These are phyloP conservation scores for Gopherus flavomarginatus DNA, from an alignment of 2,113 vertebrate species.

Conservation along the genomic window DNA sequence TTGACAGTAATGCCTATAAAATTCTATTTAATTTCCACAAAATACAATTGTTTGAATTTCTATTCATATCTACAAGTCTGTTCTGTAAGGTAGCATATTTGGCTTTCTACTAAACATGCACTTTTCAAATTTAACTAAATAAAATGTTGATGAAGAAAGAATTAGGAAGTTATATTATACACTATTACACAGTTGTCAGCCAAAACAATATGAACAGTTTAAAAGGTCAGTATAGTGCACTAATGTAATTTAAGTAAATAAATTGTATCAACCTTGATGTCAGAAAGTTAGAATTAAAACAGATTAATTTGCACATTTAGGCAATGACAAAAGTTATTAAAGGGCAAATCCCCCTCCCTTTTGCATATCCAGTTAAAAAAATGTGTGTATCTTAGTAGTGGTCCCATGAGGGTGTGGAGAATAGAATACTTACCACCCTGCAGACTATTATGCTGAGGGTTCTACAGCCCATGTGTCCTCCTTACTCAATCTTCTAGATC, in stretches of 20 bases:
- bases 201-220: slow-evolving; percentile 43
- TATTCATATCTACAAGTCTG: accelerated
- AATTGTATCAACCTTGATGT: slow-evolving; percentile 46
- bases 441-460: background rate
- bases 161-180: background rate
- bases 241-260: slow-evolving; percentile 58
- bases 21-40: background rate
- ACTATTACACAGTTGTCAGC: slow-evolving; percentile 30
- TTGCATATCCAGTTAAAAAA: slow-evolving; percentile 1
- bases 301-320: background rate
- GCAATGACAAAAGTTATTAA: slow-evolving; percentile 25
- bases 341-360: background rate
- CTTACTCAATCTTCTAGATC: background rate
- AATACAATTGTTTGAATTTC: background rate
- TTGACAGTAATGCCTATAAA: background rate
- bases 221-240: slow-evolving; percentile 17
- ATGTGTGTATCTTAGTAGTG: background rate
- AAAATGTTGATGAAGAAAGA: slow-evolving; percentile 38
- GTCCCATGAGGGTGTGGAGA: background rate
- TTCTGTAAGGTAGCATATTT: background rate
- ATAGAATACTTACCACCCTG: background rate
- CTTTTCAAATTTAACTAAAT: background rate
- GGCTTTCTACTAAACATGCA: background rate
- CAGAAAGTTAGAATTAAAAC: slow-evolving; percentile 46
- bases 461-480: background rate